Conservation (phyloP, 2,888 invertebrate genomes). For the Agonopterix alstromeriana region DNA sequence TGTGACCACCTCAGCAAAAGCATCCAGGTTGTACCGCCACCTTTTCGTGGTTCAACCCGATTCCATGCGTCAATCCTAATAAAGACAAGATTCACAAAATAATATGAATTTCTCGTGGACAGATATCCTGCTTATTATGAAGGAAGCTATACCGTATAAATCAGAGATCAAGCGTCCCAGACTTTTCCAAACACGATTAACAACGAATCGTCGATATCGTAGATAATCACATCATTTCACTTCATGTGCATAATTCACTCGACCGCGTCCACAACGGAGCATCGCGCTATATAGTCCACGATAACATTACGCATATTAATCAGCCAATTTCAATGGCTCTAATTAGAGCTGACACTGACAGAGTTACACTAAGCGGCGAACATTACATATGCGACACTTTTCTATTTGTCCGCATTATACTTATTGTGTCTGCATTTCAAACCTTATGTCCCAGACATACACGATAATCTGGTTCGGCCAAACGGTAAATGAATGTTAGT, state of each 20-base stretch:
- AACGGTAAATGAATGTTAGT: constrained; percentile 11
- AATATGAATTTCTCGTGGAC: no score
- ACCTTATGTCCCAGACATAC: constrained; percentile 4
- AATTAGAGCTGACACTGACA: constrained; percentile 70
- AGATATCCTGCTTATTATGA: no score
- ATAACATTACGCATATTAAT: constrained; percentile 65
- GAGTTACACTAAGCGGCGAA: constrained; percentile 59
- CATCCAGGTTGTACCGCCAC: no score
- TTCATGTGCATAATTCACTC: constrained; percentile 50
- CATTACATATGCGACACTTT: constrained; percentile 25
- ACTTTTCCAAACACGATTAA: not conserved
- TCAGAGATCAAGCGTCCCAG: not conserved
- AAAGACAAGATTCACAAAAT: no score
- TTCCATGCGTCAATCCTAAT: no score
- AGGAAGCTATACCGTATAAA: no score
- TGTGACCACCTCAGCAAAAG: no score
- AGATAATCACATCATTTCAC: constrained; percentile 47
- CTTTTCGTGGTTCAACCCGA: no score
- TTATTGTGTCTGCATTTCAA: not conserved
- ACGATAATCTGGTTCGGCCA: constrained; percentile 8
- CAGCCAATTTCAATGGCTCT: constrained; percentile 69
- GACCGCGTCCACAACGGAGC: constrained; percentile 50
- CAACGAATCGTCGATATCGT: not conserved
- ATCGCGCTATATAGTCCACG: constrained; percentile 51
- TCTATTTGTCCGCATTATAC: not conserved